Conservation (phyloP, 2,888 invertebrate genomes). For the Aspidapion aeneum region DNA sequence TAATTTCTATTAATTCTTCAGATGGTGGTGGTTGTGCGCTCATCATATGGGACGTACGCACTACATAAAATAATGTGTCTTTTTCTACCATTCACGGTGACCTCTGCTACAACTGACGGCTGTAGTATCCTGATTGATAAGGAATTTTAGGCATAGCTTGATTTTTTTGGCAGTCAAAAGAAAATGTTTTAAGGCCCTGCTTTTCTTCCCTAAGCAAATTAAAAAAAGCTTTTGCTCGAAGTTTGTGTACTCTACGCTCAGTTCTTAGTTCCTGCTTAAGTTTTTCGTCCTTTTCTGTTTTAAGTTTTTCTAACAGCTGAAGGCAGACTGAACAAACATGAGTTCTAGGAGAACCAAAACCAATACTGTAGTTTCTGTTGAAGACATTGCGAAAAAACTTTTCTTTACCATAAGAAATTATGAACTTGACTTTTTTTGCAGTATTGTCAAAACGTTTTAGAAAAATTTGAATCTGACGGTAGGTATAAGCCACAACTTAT, state of each 20-base stretch:
- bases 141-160: slow-evolving; percentile 22
- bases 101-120: slow-evolving; percentile 24
- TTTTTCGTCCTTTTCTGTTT: slow-evolving; percentile 1
- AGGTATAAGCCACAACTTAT: slow-evolving; percentile 16
- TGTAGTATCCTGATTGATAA: slow-evolving; percentile 24
- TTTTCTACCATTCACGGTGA: no score
- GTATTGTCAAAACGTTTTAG: slow-evolving; percentile 15
- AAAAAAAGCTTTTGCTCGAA: slow-evolving; percentile 15
- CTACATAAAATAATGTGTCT: no score
- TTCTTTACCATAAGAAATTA: no score
- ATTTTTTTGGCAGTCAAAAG: slow-evolving; percentile 21
- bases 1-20: no score
- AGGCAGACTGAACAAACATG: no score
- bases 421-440: slow-evolving; percentile 10
- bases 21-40: no score
- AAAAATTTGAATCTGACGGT: slow-evolving; percentile 15
- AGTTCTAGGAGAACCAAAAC: no score
- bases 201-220: slow-evolving; percentile 8
- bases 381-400: no score
- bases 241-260: slow-evolving; percentile 12
- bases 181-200: slow-evolving; percentile 9
- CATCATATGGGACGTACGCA: no score
- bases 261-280: slow-evolving; percentile 11
- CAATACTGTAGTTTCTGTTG: no score
- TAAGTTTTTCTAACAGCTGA: slow-evolving; percentile 13